A percentile compares a stretch with the other conserved stretches of the same genome.
Conservation (phyloP, 1,140 invertebrate genomes). For the Forficula auricularia region DNA sequence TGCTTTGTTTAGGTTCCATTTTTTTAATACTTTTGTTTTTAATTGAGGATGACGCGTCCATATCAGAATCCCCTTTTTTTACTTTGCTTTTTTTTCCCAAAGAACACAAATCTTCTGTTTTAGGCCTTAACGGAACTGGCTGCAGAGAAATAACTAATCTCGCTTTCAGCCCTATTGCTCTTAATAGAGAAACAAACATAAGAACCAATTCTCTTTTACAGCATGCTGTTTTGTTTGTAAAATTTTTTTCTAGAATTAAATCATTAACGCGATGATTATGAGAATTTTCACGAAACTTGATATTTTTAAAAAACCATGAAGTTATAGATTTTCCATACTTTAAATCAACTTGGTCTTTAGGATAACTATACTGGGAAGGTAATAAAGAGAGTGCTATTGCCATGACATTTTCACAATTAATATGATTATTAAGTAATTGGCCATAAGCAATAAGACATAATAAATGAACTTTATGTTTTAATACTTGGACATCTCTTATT, state of each 20-base stretch:
- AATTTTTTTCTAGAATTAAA: constrained; percentile 35
- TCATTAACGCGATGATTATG: constrained; percentile 9
- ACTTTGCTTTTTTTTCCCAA: too few species aligned
- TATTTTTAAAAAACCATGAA: constrained; percentile 51
- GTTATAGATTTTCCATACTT: constrained; percentile 58
- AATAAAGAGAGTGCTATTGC: constrained; percentile 51
- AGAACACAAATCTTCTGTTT: constrained; percentile 34
- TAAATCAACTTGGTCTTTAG: constrained; percentile 45
- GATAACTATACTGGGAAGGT: constrained; percentile 48
- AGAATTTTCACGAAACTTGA: constrained; percentile 33
- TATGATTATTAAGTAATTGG: constrained; percentile 50
- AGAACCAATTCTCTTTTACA: constrained; percentile 49
- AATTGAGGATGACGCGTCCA: too few species aligned
- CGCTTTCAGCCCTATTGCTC: constrained; percentile 61
- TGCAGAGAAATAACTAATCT: constrained; percentile 51
- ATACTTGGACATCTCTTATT: constrained; percentile 55
- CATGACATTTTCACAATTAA: constrained; percentile 49
- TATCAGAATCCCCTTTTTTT: too few species aligned
- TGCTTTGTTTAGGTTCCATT: constrained; percentile 9
- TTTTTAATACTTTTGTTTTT: constrained; percentile 12
- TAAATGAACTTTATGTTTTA: constrained; percentile 71
- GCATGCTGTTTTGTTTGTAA: constrained; percentile 39
- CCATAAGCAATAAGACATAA: constrained; percentile 68
- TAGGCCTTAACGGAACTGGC: constrained; percentile 42
- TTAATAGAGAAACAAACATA: constrained; percentile 54